Conservation (phyloP, 2,888 invertebrate species). For the Acronicta leporina region DNA sequence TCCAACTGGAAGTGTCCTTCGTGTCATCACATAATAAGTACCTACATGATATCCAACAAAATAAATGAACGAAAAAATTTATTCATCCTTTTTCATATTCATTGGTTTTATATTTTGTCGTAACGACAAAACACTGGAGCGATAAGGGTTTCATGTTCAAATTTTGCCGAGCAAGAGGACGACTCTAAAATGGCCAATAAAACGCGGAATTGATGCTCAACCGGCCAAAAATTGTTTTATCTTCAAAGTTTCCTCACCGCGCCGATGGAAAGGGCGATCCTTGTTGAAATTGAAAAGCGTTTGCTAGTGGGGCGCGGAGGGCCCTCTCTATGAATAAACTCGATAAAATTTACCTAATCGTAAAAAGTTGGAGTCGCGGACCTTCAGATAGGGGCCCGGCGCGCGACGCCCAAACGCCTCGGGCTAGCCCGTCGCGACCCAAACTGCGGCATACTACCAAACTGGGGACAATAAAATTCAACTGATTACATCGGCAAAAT, state of each 20-base stretch:
- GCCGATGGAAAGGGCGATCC: conserved; percentile 68
- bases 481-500: conserved; percentile 50
- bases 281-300: conserved; percentile 83
- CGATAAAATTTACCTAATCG: conserved; percentile 80
- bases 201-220: conserved; percentile 65
- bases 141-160: conserved; percentile 58
- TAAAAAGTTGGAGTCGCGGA: conserved; percentile 68
- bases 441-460: conserved; percentile 38
- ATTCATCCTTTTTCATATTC: conserved; percentile 54
- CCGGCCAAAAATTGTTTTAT: conserved; percentile 77
- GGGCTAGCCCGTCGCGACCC: conserved; percentile 8
- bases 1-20: conserved; percentile 30
- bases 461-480: conserved; percentile 49
- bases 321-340: conserved; percentile 79
- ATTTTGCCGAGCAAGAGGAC: conserved; percentile 57
- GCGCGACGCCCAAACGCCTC: conserved; percentile 14
- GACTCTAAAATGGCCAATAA: conserved; percentile 62
- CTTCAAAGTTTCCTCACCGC: conserved; percentile 69
- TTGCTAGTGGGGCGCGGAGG: conserved; percentile 58
- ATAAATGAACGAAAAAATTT: conserved; percentile 49
- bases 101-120: conserved; percentile 59
- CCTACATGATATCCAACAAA: conserved; percentile 32
- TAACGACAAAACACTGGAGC: conserved; percentile 59
- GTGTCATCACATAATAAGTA: conserved; percentile 39
- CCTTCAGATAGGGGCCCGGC: conserved; percentile 46